Evolutionary conservation across 1,140 invertebrate species (phyloP), one percentile per base, ranked within the genome.

Genomic region (Nebria ingens): DNA sequence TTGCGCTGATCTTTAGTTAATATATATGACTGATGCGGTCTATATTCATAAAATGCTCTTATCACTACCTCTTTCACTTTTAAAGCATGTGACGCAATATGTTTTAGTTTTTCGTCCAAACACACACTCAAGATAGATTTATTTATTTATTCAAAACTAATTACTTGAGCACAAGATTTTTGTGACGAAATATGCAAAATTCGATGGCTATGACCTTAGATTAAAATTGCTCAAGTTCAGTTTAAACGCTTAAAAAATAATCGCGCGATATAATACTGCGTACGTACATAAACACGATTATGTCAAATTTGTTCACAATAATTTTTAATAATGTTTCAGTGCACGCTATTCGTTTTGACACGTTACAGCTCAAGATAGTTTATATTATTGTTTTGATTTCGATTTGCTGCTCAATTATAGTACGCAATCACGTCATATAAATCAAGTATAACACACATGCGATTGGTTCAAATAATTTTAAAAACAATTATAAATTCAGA

Each of bases 151-250:
- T 34, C n/a, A 34, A 34, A 9, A 34, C n/a, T 34, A 34, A 34
- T 34, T 34, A 34, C 25, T 34, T 6, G 6, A 34, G 6, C n/a
- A 45, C 6, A 6, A 17, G 9, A 45, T 4, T 17, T 3, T 45
- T 4, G 17, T 45, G 6, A 12, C 40, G 40, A 45, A 45, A 45
- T 45, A 45, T 45, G 40, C 40, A 45, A 45, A 45, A 45, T 11
- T 17, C 6, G n/a, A 34, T 34, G 6, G 25, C 15, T 45, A 45
- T 45, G 40, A 45, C 40, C 40, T 45, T 45, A 45, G 40, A 45
- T 45, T 45, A 45, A 12, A 45, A 45, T 17, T 45, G 15, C 15
- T 17, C 40, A 45, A 45, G 40, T 45, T 45, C 40, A 45, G 40
- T n/a, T n/a, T 9, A 34, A 34, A 34, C 25, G 25, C 6, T 34